A percentile compares a stretch with the other conserved stretches of the same genome.
These are phyloP conservation scores for Crossoptilon crossoptilon DNA, from an alignment of 2,797 vertebrate genomes.

Conservation along the genomic window DNA sequence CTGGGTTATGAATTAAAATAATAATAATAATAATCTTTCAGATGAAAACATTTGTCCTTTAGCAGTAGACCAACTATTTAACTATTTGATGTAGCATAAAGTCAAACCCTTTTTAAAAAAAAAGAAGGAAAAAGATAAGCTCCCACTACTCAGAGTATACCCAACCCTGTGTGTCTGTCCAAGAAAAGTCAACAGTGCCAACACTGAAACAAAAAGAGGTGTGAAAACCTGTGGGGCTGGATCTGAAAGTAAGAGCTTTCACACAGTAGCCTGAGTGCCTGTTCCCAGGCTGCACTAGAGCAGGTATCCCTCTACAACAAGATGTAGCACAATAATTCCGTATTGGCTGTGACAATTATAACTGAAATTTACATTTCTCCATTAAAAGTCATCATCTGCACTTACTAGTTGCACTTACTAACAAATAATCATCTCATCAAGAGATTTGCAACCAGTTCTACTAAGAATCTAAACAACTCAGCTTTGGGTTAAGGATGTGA, in stretches of 20 bases:
- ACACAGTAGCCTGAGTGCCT: not conserved
- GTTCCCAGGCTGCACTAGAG: not conserved
- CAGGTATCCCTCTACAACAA: not conserved
- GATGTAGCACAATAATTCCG: not conserved
- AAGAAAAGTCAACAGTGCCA: not conserved
- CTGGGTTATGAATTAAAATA: not conserved
- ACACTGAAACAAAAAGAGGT: not conserved
- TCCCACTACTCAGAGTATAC: not conserved
- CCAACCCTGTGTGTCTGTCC: not conserved
- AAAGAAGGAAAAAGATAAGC: not conserved
- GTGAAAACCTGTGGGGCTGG: not conserved
- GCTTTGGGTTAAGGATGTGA: constrained; percentile 36
- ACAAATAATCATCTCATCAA: not conserved
- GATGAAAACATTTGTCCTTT: not conserved
- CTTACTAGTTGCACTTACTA: constrained; percentile 25
- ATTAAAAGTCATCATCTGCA: not conserved
- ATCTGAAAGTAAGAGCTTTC: not conserved
- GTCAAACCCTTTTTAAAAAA: not conserved
- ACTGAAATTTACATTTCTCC: constrained; percentile 25
- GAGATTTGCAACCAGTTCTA: constrained; percentile 26
- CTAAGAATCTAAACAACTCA: not conserved
- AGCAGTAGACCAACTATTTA: not conserved
- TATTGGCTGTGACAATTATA: not conserved
- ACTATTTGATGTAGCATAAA: not conserved
- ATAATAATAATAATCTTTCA: not conserved